phyloP scores from a whole-genome alignment of 2,113 vertebrate species.

The Semicossyphus pulcher region DNA sequence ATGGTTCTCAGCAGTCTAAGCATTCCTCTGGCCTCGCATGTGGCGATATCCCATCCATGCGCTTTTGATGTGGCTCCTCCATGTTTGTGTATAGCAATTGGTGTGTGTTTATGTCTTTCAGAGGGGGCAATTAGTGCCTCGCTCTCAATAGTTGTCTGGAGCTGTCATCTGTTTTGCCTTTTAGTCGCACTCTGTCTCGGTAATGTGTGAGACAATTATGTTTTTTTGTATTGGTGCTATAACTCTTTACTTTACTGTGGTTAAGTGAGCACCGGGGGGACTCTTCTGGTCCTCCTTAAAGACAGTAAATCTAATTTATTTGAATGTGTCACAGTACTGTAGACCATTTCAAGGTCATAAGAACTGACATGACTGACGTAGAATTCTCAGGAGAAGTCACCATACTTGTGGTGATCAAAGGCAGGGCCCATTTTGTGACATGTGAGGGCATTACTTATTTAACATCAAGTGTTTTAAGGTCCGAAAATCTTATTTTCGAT shows the following conservation, averaged over 20 bases:
- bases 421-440: background rate
- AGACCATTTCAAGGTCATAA: background rate
- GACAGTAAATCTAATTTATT: conserved; percentile 21
- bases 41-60: conserved; percentile 2
- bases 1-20: conserved; percentile 14
- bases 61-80: conserved; percentile 63
- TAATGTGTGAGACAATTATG: conserved; percentile 49
- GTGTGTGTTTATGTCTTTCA: conserved; percentile 55
- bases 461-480: background rate
- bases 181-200: conserved; percentile 24
- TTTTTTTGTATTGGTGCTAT: conserved; percentile 27
- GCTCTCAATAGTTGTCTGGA: conserved; percentile 45
- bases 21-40: conserved; percentile 55
- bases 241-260: conserved; percentile 21
- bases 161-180: conserved; percentile 61
- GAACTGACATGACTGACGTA: conserved; percentile 18
- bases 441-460: background rate
- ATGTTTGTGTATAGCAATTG: conserved; percentile 52
- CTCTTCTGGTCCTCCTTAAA: conserved; percentile 10
- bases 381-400: background rate
- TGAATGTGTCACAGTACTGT: conserved; percentile 6
- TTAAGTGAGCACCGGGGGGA: conserved; percentile 9
- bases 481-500: background rate
- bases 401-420: background rate
- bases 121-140: conserved; percentile 57